Percentiles rank a stretch among this genome's conserved stretches.
Conservation (phyloP, 2,888 invertebrate genomes). For the Drosophila percnosoma region DNA sequence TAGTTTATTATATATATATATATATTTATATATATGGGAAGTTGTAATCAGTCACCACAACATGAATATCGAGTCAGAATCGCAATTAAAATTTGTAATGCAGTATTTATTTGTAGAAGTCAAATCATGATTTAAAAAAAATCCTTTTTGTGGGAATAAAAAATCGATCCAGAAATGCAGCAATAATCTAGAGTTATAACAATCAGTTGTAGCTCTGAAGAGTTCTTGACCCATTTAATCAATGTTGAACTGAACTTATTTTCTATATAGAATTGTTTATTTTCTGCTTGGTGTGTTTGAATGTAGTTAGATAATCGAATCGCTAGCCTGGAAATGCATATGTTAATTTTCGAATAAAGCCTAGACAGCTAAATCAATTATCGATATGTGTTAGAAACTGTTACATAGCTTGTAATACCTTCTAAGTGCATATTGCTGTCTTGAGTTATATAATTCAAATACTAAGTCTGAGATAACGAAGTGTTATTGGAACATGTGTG, state of each 20-base stretch:
- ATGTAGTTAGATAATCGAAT: background rate
- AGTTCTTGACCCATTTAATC: no score
- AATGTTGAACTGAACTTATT: no score
- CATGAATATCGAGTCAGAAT: background rate
- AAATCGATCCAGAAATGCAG: background rate
- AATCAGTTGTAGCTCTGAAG: no score
- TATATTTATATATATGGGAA: background rate
- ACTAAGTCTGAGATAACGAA: slow-evolving; percentile 7
- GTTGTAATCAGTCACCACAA: background rate
- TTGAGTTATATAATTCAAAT: slow-evolving; percentile 22
- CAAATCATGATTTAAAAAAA: background rate
- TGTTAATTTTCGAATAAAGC: background rate
- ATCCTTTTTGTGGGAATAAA: background rate
- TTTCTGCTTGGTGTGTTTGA: background rate
- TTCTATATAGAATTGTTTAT: background rate
- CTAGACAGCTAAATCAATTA: background rate
- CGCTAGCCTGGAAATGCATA: background rate
- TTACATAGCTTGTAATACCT: background rate
- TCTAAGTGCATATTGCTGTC: slow-evolving; percentile 5
- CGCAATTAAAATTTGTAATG: background rate
- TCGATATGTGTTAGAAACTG: background rate
- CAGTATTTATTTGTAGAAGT: no score
- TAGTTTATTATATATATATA: background rate
- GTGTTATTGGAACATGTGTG: slow-evolving; percentile 19
- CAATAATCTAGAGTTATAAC: background rate